These are phyloP conservation scores for Nephrotoma appendiculata DNA, from an alignment of 2,888 invertebrate species.

Conservation along the genomic window DNA sequence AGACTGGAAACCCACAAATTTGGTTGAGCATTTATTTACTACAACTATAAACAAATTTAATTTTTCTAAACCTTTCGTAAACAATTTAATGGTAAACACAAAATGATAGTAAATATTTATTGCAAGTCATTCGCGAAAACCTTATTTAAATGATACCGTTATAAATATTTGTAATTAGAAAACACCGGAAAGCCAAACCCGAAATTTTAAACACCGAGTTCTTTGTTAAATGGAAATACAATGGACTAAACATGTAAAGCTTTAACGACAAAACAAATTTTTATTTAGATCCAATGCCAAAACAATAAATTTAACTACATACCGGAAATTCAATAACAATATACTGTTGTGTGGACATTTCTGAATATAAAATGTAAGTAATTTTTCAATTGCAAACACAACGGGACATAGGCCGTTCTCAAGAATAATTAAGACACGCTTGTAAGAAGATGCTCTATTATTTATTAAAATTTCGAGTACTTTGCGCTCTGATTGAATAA, in stretches of 20 bases:
- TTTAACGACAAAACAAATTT: neutral
- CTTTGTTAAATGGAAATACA: neutral
- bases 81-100: no score
- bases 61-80: no score
- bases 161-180: neutral
- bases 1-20: no score
- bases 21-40: no score
- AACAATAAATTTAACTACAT: neutral
- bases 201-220: neutral
- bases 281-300: neutral
- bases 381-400: neutral
- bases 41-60: no score
- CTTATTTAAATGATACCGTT: no score
- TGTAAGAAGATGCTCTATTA: no score
- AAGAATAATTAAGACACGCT: no score
- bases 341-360: neutral
- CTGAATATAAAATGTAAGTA: neutral
- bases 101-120: no score
- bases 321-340: neutral
- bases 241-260: neutral
- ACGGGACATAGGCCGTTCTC: neutral
- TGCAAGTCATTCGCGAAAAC: no score
- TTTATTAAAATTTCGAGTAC: no score
- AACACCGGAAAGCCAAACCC: neutral
- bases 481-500: no score